Evolutionary conservation across 2,888 invertebrate genomes (phyloP).

Genomic region (Synanthedon tipuliformis): DNA sequence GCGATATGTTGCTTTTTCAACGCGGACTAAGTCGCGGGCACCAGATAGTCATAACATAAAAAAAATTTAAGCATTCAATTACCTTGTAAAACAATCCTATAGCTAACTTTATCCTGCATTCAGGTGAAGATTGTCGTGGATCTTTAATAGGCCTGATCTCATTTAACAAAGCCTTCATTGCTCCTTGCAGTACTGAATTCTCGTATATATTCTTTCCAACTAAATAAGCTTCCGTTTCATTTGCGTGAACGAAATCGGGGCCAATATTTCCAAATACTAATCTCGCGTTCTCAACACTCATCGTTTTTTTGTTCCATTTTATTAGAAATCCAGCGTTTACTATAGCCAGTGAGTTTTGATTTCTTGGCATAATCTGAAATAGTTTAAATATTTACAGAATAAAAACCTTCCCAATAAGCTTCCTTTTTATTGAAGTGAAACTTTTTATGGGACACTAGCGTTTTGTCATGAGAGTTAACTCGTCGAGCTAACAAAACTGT

Average conservation of each 20-base stretch:
- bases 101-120: slow-evolving; percentile 77
- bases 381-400: background rate
- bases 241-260: slow-evolving; percentile 69
- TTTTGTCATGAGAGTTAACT: too few relatives aligned
- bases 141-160: slow-evolving; percentile 75
- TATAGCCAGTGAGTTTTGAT: slow-evolving; percentile 81
- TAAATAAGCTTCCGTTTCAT: slow-evolving; percentile 64
- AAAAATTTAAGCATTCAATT: slow-evolving; percentile 6
- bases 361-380: slow-evolving; percentile 77
- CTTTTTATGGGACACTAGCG: too few relatives aligned
- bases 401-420: too few relatives aligned
- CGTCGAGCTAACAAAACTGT: too few relatives aligned
- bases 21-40: too few relatives aligned
- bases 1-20: too few relatives aligned
- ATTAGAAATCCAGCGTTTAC: slow-evolving; percentile 80
- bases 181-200: slow-evolving; percentile 47
- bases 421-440: too few relatives aligned
- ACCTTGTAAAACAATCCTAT: slow-evolving; percentile 85
- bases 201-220: slow-evolving; percentile 49
- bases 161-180: slow-evolving; percentile 58
- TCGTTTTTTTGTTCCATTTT: slow-evolving; percentile 51
- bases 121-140: slow-evolving; percentile 75
- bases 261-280: slow-evolving; percentile 78
- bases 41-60: too few relatives aligned
- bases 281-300: slow-evolving; percentile 39